phyloP scores from a whole-genome alignment of 2,113 vertebrate genomes.

The Sapayoa aenigma region DNA sequence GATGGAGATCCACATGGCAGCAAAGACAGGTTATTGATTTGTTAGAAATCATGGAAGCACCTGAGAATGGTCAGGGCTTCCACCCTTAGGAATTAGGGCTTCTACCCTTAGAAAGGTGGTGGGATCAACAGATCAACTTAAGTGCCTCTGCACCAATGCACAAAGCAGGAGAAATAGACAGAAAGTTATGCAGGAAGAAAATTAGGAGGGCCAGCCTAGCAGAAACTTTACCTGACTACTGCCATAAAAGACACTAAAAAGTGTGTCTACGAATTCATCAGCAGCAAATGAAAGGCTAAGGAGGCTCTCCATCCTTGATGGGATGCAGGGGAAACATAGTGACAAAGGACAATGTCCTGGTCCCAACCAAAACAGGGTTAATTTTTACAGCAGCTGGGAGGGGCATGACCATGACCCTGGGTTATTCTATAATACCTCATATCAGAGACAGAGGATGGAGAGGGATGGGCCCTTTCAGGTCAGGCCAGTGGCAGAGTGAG shows the following conservation, averaged over 20 bases:
- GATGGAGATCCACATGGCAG: not conserved
- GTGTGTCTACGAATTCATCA: not conserved
- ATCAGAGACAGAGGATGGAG: too few species aligned
- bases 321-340: not conserved
- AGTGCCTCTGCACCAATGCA: not conserved
- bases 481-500: not conserved
- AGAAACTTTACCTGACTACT: not conserved
- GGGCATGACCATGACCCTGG: too few species aligned
- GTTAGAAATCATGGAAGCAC: not conserved
- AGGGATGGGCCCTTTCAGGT: not conserved
- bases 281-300: not conserved
- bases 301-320: not conserved
- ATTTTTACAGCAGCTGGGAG: too few species aligned
- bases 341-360: not conserved
- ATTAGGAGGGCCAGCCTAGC: not conserved
- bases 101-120: not conserved
- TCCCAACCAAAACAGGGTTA: too few species aligned
- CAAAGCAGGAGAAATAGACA: not conserved
- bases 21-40: not conserved
- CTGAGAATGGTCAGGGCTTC: not conserved
- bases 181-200: not conserved
- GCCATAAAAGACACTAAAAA: not conserved
- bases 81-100: not conserved
- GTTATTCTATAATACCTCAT: too few species aligned
- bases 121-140: not conserved